Percentiles rank a stretch among this genome's conserved stretches.
Conservation (phyloP, 1,140 invertebrate genomes). For the Helicoverpa zea region DNA sequence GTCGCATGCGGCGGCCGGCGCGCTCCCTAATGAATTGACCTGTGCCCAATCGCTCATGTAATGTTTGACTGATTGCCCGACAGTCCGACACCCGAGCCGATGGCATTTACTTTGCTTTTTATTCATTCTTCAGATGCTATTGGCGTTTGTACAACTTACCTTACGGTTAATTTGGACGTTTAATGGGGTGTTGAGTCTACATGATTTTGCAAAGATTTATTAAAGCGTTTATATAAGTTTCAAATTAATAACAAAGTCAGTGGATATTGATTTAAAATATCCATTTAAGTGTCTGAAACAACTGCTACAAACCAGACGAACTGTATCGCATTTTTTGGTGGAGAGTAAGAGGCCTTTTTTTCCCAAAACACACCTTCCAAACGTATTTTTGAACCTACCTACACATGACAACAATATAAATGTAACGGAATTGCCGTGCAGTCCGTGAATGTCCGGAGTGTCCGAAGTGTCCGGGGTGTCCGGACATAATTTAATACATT, state of each 20-base stretch:
- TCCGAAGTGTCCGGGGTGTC: not conserved
- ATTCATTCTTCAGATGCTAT: no score
- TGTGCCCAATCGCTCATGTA: conserved; percentile 39
- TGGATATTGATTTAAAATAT: no score
- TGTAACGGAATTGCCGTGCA: conserved; percentile 16
- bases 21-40: conserved; percentile 49
- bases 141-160: no score
- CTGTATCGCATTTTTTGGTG: no score
- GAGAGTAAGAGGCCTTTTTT: no score
- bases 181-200: not conserved
- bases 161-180: no score
- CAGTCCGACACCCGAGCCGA: not conserved
- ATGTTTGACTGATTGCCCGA: conserved; percentile 41
- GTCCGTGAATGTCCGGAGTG: not conserved
- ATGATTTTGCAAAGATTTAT: not conserved
- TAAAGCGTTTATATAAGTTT: no score
- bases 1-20: not conserved
- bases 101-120: conserved; percentile 38
- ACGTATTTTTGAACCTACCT: not conserved
- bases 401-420: conserved; percentile 16
- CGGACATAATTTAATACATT: conserved; percentile 51
- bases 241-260: no score
- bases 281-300: no score
- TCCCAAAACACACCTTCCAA: not conserved
- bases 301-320: no score